Evolutionary conservation across 35 echinoderm and acorn worm species (phyloP), one percentile per base, ranked within the genome.

Genomic region (Chiridota heheva): DNA sequence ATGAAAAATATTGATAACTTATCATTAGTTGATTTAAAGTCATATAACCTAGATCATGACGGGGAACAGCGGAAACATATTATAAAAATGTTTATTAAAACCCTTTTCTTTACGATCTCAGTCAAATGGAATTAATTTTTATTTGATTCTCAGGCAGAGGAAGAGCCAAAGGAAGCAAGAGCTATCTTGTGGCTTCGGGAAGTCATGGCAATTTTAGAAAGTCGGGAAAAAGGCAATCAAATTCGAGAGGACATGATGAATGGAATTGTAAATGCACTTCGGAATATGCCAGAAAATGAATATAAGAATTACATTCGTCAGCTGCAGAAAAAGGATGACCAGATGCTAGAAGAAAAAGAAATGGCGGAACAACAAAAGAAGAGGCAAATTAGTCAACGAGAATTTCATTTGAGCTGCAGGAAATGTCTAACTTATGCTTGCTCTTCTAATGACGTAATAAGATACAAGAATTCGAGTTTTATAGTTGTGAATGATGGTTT

Each of bases 161-260:
- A 33, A 28, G 67, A 37, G 33, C 26, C 4, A 70, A 70, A 24
- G 36, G 26, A 20, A 42, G 67, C 27, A 34, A 42, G 35, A 70
- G 67, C 34, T 70, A 70, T 42, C 67, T 70, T 18, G 44, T 70
- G 17, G 25, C 67, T 28, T 25, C 44, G 34, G n/a, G n/a, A n/a
- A n/a, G 27, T 70, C 5, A 25, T 41, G n/a, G 39, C 67, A 12
- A 70, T 41, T 1, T 36, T 20, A 2, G 67, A 4, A 12, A 25
- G 25, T 36, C 67, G 67, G 36, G 67, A 70, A 24, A 18, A 7
- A 1, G 67, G 36, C 13, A 70, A 70, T 24, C 67, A 42, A n/a
- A 36, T 41, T 36, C 67, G 67, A 1, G 67, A 70, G 67, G 4
- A 24, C 34, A 70, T 70, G 67, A 70, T 70, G 67, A 70, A 7